Base-by-base conservation (phyloP, 1,140 invertebrate species). In the Achatina immaculata region DNA sequence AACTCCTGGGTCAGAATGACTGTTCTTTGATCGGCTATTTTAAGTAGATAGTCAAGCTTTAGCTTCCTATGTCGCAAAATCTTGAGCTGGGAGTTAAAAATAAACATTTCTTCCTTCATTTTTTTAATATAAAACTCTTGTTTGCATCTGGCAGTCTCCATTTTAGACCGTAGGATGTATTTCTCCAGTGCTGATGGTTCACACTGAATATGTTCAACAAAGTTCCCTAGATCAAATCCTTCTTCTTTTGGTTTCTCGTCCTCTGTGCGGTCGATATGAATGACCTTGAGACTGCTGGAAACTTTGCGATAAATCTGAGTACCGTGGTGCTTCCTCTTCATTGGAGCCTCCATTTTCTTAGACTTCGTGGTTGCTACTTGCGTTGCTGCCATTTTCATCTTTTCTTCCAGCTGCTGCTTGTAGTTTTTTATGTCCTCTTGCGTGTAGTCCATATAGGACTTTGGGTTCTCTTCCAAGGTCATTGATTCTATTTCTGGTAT, bases 51-150 rank as follows among this genome's bases (percentile, higher is more conserved):
- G 28, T 80, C 78, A 11, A 80, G 48, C 36, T 80, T 80, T 16
- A 55, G 1, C 38, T 80, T 80, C 24, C 40, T 2, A 36, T 80
- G 78, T 19, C 48, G 6, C 68, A 80, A 31, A n/a, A 72, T 0
- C 38, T 80, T 71, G n/a, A 80, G 7, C 48, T 80, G 69, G 0
- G 58, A 42, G 48, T 80, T 68, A 34, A 80, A 80, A 36, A 28
- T 36, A 9, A 51, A 43, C 9, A 48, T 80, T 38, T 80, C 78
- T 28, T 80, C 38, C 7, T 71, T 34, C 0, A 80, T 71, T 16
- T 28, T 31, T 3, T 71, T 24, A 28, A 42, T 36, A 45, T 71
- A 80, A 45, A 72, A 80, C 0, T 71, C 0, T 28, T 80, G 78
- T 11, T 72, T 51, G 48, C 34, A 66, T 28, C 48, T 36, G 4